Conservation (phyloP, 2,797 vertebrate species). For the Acanthurus tractus region DNA sequence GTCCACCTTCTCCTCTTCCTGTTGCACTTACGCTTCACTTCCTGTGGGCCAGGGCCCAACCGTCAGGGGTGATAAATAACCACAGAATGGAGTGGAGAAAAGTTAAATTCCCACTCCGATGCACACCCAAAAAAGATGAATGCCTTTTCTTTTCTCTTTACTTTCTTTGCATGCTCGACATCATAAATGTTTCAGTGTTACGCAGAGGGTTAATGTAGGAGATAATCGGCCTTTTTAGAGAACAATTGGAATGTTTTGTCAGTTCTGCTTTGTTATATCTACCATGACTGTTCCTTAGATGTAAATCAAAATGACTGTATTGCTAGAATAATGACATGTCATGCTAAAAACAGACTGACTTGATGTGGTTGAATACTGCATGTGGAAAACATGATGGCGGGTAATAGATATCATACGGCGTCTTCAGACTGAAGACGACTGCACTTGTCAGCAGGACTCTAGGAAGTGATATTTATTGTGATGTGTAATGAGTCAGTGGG, state of each 20-base stretch:
- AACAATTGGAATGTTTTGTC: conserved; percentile 62
- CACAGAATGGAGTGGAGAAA: conserved; percentile 73
- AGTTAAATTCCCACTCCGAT: conserved; percentile 53
- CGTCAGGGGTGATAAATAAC: conserved; percentile 81
- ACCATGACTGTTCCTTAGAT: conserved; percentile 63
- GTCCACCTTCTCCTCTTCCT: conserved; percentile 87
- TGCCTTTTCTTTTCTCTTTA: neutral
- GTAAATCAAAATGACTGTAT: conserved; percentile 55
- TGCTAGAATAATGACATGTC: conserved; percentile 54
- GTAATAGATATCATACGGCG: conserved; percentile 64
- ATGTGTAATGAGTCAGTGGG: conserved; percentile 61
- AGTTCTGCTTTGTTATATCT: conserved; percentile 62
- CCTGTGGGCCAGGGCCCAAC: conserved; percentile 79
- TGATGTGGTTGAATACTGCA: conserved; percentile 57
- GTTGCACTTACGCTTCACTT: conserved; percentile 88
- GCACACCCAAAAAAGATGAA: conserved; percentile 45
- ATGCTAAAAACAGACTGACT: conserved; percentile 29
- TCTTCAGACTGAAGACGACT: conserved; percentile 58
- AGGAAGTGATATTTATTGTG: conserved; percentile 64
- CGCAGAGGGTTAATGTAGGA: conserved; percentile 52
- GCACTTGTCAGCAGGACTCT: conserved; percentile 58
- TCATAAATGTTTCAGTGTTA: conserved; percentile 33
- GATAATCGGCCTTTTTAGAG: conserved; percentile 49
- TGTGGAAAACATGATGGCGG: conserved; percentile 71
- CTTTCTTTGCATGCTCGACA: conserved; percentile 13